phyloP scores from a whole-genome alignment of 2,797 vertebrate species.

The Tarsius wallacei region DNA sequence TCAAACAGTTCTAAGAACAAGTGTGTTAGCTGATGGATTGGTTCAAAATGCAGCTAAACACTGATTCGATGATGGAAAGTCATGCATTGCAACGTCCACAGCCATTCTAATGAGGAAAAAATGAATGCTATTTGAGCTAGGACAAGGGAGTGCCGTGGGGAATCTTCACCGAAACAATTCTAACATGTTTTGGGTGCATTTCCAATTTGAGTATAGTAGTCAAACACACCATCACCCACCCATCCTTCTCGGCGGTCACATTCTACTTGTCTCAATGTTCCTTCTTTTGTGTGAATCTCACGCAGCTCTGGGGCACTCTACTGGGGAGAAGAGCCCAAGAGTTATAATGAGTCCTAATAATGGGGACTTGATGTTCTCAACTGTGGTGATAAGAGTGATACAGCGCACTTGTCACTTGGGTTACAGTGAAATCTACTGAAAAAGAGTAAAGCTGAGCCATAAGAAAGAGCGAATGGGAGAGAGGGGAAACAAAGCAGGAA shows the following conservation, averaged over 20 bases:
- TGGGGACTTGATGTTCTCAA: not conserved
- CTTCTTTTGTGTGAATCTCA: not conserved
- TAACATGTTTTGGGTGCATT: constrained; percentile 10
- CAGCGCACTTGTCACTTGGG: not conserved
- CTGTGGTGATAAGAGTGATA: not conserved
- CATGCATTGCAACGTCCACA: not conserved
- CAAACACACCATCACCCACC: not conserved
- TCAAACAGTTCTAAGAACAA: constrained; percentile 12
- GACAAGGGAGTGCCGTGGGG: not conserved
- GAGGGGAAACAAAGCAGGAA: not conserved
- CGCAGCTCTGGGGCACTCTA: not conserved
- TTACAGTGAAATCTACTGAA: not conserved
- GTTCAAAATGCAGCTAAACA: constrained; percentile 20
- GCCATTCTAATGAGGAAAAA: not conserved
- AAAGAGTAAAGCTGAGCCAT: not conserved
- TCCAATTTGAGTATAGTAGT: not conserved
- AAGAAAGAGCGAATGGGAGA: not conserved
- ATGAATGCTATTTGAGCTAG: not conserved
- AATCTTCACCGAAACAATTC: constrained; percentile 26
- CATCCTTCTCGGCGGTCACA: not conserved
- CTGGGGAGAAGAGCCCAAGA: not conserved
- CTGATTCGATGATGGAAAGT: not conserved
- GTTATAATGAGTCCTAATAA: not conserved
- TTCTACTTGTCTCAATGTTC: not conserved
- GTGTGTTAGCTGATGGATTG: not conserved